Percentiles rank a stretch among this genome's conserved stretches.
These are phyloP conservation scores for Pantala flavescens DNA, from an alignment of 1,140 invertebrate species.

Conservation along the genomic window DNA sequence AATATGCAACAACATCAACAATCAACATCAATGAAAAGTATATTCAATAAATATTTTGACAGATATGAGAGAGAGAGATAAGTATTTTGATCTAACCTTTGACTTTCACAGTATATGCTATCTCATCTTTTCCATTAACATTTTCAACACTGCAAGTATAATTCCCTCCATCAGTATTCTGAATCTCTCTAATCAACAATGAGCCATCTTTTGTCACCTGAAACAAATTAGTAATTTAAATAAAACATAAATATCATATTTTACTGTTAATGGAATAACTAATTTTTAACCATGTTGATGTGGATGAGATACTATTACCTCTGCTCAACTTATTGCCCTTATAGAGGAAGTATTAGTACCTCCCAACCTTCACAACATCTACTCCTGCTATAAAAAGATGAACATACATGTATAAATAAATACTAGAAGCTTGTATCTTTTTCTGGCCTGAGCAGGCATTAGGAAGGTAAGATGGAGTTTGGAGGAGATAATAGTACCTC, in stretches of 20 bases:
- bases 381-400: too few relatives aligned
- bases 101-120: conserved; percentile 58
- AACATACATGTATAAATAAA: too few relatives aligned
- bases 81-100: conserved; percentile 40
- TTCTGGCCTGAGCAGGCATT: too few relatives aligned
- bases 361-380: too few relatives aligned
- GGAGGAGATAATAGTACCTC: too few relatives aligned
- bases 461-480: too few relatives aligned
- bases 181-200: conserved; percentile 58
- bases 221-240: conserved; percentile 20
- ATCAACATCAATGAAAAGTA: too few relatives aligned
- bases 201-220: conserved; percentile 41
- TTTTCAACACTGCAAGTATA: conserved; percentile 82
- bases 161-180: conserved; percentile 75
- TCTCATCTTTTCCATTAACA: conserved; percentile 70
- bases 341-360: too few relatives aligned
- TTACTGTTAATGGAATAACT: neutral
- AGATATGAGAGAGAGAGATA: neutral
- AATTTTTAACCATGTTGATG: neutral
- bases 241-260: neutral
- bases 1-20: too few relatives aligned
- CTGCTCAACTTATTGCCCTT: too few relatives aligned
- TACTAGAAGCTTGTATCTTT: too few relatives aligned
- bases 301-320: too few relatives aligned
- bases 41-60: neutral